phyloP scores from a whole-genome alignment of 2,113 vertebrate genomes.

The Dicaeum eximium region DNA sequence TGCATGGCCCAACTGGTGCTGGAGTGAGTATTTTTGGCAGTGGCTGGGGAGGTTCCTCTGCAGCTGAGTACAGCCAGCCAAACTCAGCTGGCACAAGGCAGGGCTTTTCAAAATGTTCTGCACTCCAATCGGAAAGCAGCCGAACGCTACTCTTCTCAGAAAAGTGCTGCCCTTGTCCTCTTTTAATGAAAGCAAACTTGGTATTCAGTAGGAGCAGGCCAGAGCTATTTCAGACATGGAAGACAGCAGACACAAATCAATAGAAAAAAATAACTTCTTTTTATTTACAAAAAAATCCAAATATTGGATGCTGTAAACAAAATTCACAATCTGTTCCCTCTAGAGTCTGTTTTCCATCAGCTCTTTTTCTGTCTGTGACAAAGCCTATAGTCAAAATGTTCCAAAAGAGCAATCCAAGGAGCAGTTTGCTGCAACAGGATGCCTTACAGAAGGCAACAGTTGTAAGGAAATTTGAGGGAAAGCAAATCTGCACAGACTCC shows the following conservation, averaged over 20 bases:
- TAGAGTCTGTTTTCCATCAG: conserved; percentile 73
- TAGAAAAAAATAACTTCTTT: conserved; percentile 89
- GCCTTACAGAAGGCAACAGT: conserved; percentile 70
- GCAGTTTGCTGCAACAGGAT: conserved; percentile 71
- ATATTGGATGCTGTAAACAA: conserved; percentile 90
- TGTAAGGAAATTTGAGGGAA: conserved; percentile 64
- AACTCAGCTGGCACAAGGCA: conserved; percentile 44
- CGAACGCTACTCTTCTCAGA: conserved; percentile 40
- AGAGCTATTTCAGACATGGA: conserved; percentile 56
- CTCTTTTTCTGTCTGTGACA: conserved; percentile 73
- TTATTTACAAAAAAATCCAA: conserved; percentile 89
- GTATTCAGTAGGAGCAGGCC: conserved; percentile 5
- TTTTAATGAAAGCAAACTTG: not conserved
- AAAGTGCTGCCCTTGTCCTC: conserved; percentile 41
- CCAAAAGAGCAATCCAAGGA: conserved; percentile 73
- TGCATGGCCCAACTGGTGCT: not conserved
- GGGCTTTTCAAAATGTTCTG: conserved; percentile 50
- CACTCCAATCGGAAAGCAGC: conserved; percentile 41
- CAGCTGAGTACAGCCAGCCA: conserved; percentile 2
- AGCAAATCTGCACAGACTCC: conserved; percentile 69
- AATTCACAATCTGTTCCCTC: conserved; percentile 85
- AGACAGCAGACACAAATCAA: conserved; percentile 75
- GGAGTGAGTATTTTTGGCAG: conserved; percentile 63
- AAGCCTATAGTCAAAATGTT: conserved; percentile 69
- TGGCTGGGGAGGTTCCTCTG: conserved; percentile 38